Evolutionary conservation across 2,797 vertebrate species (phyloP), one percentile per base, ranked within the genome.

Genomic region (Hemibagrus guttatus): DNA sequence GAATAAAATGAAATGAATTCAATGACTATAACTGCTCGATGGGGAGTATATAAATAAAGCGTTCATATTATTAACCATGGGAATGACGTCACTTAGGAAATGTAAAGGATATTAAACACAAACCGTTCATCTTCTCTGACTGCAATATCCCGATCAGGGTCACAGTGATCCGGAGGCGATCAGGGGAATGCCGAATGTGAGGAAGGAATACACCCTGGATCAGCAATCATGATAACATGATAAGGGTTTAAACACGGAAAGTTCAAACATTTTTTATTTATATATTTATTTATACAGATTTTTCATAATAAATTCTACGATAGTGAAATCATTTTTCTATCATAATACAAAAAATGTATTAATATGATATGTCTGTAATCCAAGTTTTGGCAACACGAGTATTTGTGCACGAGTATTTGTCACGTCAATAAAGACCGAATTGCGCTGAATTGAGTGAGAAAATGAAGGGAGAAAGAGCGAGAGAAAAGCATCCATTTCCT

Each of bases 401-500:
- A n/a, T n/a, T n/a, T n/a, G n/a, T 5, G 42, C 42, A 52, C 11
- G 5, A 6, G 61, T 49, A 49, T 64, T 66, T 66, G 80, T 31
- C 42, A 66, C 0, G 0, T 66, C 61, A 66, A 52, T 66, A 66
- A 66, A 82, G 61, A 35, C 16, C 5, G 42, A 82, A 68, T 31
- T 66, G 80, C 61, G 31, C 39, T 21, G 46, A 72, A 88, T 81
- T 9, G 56, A 88, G 66, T 61, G 86, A 71, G 74, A 63, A 84
- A 71, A 86, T 64, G 74, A 82, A 79, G 26, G 42, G n/a, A 88
- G 76, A 88, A 86, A 83, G 52, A 42, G 39, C 66, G 61, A 86
- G 78, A 84, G 83, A 81, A 46, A 87, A 74, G 83, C 88, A 88
- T 81, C 87, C 78, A 81, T 88, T 90, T 89, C 84, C 86, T 78